A percentile compares a stretch with the other conserved stretches of the same genome.
These are phyloP conservation scores for Intellagama lesueurii DNA, from an alignment of 2,797 vertebrate species.

Conservation along the genomic window DNA sequence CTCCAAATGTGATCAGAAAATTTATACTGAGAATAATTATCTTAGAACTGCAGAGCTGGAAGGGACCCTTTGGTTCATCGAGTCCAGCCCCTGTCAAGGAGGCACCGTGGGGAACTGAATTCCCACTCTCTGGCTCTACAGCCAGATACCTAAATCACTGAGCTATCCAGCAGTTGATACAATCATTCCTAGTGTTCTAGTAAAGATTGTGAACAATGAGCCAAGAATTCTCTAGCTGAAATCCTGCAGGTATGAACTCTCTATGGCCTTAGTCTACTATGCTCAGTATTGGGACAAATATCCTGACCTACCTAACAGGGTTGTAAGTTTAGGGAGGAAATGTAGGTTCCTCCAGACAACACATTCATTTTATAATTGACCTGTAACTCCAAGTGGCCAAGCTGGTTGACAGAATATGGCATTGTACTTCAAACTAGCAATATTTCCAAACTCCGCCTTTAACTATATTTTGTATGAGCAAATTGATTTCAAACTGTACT, in stretches of 20 bases:
- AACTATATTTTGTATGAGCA: background rate
- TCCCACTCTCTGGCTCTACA: too few relatives aligned
- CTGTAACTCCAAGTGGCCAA: too few relatives aligned
- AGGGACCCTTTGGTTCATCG: too few relatives aligned
- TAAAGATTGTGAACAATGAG: background rate
- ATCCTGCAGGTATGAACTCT: background rate
- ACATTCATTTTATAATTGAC: too few relatives aligned
- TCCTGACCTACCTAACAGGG: background rate
- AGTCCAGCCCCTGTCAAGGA: too few relatives aligned
- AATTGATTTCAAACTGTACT: background rate
- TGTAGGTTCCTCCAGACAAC: too few relatives aligned
- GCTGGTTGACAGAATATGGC: too few relatives aligned
- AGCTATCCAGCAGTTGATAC: slow-evolving; percentile 21
- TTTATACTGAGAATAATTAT: slow-evolving; percentile 56
- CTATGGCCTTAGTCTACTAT: background rate
- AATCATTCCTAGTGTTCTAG: slow-evolving; percentile 42
- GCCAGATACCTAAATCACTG: too few relatives aligned
- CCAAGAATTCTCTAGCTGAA: background rate
- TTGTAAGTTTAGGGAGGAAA: background rate
- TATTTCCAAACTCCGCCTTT: too few relatives aligned
- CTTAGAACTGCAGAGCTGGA: too few relatives aligned
- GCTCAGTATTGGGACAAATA: background rate
- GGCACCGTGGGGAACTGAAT: too few relatives aligned
- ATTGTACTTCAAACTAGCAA: too few relatives aligned
- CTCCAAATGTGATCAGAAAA: slow-evolving; percentile 33